These are phyloP conservation scores for Papilio dardanus DNA, from an alignment of 1,140 invertebrate genomes.

Conservation along the genomic window DNA sequence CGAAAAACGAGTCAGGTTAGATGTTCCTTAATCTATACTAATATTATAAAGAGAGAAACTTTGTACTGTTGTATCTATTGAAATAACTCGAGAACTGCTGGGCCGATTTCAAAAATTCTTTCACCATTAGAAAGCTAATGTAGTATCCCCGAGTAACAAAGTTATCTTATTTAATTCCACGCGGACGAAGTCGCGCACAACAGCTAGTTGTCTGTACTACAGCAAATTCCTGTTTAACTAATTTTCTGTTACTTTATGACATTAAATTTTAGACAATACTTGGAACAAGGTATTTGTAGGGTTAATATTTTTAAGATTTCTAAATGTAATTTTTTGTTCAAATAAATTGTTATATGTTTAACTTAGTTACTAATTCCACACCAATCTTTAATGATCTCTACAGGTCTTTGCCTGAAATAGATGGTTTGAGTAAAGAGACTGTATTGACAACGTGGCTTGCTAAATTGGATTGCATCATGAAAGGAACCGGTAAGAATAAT, in stretches of 20 bases:
- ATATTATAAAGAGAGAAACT: too few species aligned
- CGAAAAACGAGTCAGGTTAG: constrained; percentile 95
- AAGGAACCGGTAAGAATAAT: constrained; percentile 85
- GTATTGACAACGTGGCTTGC: constrained; percentile 99
- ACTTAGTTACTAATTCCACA: neutral
- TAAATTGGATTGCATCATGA: constrained; percentile 99
- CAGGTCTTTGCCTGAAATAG: constrained; percentile 98
- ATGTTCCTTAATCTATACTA: neutral
- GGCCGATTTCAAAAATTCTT: too few species aligned
- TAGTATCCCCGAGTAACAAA: too few species aligned
- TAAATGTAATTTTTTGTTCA: neutral
- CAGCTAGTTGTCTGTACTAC: neutral
- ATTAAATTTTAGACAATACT: neutral
- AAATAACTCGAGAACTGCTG: too few species aligned
- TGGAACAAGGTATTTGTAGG: neutral
- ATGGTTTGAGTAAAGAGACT: constrained; percentile 99
- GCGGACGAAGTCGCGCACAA: neutral
- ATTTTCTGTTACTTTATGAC: neutral
- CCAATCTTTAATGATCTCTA: constrained; percentile 46
- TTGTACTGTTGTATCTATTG: too few species aligned
- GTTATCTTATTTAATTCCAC: neutral
- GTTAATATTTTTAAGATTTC: neutral
- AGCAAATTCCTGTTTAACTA: neutral
- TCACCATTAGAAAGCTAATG: too few species aligned
- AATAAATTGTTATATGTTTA: too few species aligned